Percentiles rank a stretch among this genome's conserved stretches.
These are phyloP conservation scores for Coreoperca whiteheadi DNA, from an alignment of 2,113 vertebrate species.

Conservation along the genomic window DNA sequence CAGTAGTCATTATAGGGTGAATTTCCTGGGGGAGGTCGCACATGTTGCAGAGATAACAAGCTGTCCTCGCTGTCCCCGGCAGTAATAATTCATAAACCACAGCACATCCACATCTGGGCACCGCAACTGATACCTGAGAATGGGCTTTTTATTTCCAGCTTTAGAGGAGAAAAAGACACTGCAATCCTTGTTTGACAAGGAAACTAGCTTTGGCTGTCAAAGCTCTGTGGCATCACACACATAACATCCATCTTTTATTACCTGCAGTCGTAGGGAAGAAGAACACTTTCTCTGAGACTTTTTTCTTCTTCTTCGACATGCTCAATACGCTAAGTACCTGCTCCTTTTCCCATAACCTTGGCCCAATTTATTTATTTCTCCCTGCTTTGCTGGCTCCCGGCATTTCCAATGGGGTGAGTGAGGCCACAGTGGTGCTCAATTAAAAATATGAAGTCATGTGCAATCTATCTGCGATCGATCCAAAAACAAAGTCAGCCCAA, in stretches of 20 bases:
- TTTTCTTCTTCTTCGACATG: not conserved
- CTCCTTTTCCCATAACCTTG: slow-evolving; percentile 75
- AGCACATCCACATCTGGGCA: slow-evolving; percentile 29
- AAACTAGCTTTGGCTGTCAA: slow-evolving; percentile 54
- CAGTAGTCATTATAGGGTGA: slow-evolving; percentile 50
- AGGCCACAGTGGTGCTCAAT: slow-evolving; percentile 78
- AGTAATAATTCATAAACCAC: slow-evolving; percentile 66
- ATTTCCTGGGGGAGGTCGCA: slow-evolving; percentile 60
- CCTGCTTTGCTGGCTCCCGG: slow-evolving; percentile 67
- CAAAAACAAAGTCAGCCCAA: slow-evolving; percentile 83
- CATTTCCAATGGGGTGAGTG: slow-evolving; percentile 61
- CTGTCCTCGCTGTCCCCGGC: slow-evolving; percentile 43
- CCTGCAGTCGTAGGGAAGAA: slow-evolving; percentile 10
- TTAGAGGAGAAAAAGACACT: slow-evolving; percentile 50
- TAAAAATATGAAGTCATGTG: slow-evolving; percentile 78
- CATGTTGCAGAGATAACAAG: slow-evolving; percentile 69
- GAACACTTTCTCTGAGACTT: not conserved
- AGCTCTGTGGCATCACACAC: slow-evolving; percentile 38
- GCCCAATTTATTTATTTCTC: slow-evolving; percentile 75
- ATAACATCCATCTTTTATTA: slow-evolving; percentile 60
- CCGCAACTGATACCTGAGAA: slow-evolving; percentile 37
- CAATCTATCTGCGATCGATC: slow-evolving; percentile 76
- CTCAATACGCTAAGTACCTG: slow-evolving; percentile 65
- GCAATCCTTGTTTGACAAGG: slow-evolving; percentile 63
- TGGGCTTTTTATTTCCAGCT: slow-evolving; percentile 42